phyloP scores from a whole-genome alignment of 1,140 invertebrate species.

The Scaptomyza graminum region DNA sequence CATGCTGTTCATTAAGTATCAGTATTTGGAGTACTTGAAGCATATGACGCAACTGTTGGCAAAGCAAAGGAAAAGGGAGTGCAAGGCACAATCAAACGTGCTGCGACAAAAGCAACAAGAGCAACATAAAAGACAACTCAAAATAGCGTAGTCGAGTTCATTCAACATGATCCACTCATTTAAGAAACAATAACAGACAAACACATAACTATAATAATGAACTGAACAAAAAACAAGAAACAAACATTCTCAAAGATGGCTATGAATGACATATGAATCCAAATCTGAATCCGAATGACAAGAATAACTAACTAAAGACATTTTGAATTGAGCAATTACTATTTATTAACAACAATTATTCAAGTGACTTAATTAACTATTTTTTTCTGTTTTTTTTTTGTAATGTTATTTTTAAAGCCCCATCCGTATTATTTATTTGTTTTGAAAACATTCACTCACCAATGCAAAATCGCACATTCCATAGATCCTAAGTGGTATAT shows the following conservation, averaged over 20 bases:
- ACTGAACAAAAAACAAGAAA: slow-evolving; percentile 4
- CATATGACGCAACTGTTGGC: slow-evolving; percentile 39
- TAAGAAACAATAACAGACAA: neutral
- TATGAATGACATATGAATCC: slow-evolving; percentile 30
- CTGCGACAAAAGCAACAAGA: neutral
- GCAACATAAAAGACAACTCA: neutral
- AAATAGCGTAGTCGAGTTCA: no score
- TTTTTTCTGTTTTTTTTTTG: slow-evolving; percentile 14
- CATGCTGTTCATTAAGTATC: slow-evolving; percentile 47
- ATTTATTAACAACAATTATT: no score
- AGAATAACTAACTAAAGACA: neutral
- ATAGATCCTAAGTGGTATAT: slow-evolving; percentile 39
- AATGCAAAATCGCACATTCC: slow-evolving; percentile 47
- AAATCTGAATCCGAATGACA: slow-evolving; percentile 24
- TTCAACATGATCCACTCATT: no score
- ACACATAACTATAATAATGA: slow-evolving; percentile 5
- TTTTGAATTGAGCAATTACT: no score
- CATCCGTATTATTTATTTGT: slow-evolving; percentile 65
- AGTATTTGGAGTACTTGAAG: slow-evolving; percentile 55
- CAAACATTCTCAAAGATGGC: slow-evolving; percentile 32
- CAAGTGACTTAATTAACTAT: neutral
- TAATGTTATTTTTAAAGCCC: slow-evolving; percentile 22
- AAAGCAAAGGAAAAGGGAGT: slow-evolving; percentile 22
- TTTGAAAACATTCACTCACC: slow-evolving; percentile 40
- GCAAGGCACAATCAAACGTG: neutral